A percentile compares a stretch with the other conserved stretches of the same genome.
Evolutionary conservation across 1,140 invertebrate genomes (phyloP).

Genomic region (Nasonia vitripennis): DNA sequence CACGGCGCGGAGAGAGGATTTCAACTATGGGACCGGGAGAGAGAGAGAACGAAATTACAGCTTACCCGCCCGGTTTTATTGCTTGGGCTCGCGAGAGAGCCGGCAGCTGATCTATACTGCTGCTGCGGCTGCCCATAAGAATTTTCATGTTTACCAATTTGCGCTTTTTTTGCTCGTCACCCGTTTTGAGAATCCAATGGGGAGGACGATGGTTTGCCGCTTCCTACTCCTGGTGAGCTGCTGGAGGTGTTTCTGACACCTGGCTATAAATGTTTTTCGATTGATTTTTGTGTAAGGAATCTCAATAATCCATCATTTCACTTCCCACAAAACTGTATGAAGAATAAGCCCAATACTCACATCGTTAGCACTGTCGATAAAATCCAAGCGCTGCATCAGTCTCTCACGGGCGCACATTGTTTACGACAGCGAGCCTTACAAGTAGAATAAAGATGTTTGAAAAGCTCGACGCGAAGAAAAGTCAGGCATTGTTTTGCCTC

Average conservation of each 20-base stretch:
- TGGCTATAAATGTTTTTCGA: background rate
- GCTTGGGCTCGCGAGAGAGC: conserved; percentile 22
- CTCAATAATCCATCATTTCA: no score
- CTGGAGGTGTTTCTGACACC: conserved; percentile 17
- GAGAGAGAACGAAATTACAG: conserved; percentile 34
- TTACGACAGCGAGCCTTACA: background rate
- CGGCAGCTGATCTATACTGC: background rate
- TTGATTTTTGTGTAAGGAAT: no score
- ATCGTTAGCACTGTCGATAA: no score
- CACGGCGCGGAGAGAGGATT: conserved; percentile 5
- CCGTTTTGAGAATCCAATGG: conserved; percentile 6
- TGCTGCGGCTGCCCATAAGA: conserved; percentile 12
- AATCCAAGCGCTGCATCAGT: no score
- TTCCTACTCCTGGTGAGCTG: background rate
- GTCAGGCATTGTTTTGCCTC: conserved; percentile 34
- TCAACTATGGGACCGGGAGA: conserved; percentile 38
- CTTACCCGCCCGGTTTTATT: conserved; percentile 48
- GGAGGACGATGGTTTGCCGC: background rate
- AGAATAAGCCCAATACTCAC: background rate
- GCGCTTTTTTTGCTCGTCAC: conserved; percentile 15
- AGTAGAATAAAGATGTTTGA: conserved; percentile 36
- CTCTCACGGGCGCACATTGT: conserved; percentile 4
- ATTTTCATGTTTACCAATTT: conserved; percentile 45
- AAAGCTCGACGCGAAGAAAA: conserved; percentile 24
- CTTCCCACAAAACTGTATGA: no score